Base-by-base conservation (phyloP, 2,888 invertebrate species). In the Dromius quadrimaculatus region DNA sequence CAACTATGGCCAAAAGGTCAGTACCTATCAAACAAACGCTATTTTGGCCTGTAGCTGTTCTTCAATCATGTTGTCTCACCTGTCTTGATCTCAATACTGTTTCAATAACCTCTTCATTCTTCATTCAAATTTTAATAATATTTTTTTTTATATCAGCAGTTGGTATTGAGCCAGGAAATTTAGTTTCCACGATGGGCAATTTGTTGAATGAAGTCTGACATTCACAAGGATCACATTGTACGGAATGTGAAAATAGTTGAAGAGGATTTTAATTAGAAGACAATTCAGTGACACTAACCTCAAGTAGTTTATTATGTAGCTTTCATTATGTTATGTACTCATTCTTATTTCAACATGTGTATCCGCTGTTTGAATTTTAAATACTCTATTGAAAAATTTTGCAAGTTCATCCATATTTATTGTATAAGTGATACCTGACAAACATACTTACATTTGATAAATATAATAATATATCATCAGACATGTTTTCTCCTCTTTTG, bases 61-160 rank as follows among this genome's bases (percentile, higher is more conserved):
- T 38, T 45, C 63, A 41, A 63, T 63, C 63, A 63, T 63, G 63
- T 63, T 63, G 45, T 63, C 63, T 63, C 63, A 63, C 63, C 45
- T 63, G 41, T 41, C 41, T 41, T 41, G 41, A 41, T 11, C 41
- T 13, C 41, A 41, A 41, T 41, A 41, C 23, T 62, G 19, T 38
- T 23, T 62, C 41, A 38, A 62, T 62, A 13, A 41, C 38, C 62
- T 3, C 57, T 41, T 41, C 32, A 57, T 57, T 62, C 62, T n/a
- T 62, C 34, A 13, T 57, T 57, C 57, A 62, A 17, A 17, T 62
- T n/a, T 62, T 38, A 62, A 41, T 62, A 23, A 62, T 23, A 62
- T 20, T 41, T 38, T 9, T 41, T 36, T 62, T 41, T n/a, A 11
- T 36, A 36, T 36, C 20, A 19, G 38, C 11, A 1, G 41, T 41